Base-by-base conservation (phyloP, 2,888 invertebrate species). In the Metacarcinus magister region DNA sequence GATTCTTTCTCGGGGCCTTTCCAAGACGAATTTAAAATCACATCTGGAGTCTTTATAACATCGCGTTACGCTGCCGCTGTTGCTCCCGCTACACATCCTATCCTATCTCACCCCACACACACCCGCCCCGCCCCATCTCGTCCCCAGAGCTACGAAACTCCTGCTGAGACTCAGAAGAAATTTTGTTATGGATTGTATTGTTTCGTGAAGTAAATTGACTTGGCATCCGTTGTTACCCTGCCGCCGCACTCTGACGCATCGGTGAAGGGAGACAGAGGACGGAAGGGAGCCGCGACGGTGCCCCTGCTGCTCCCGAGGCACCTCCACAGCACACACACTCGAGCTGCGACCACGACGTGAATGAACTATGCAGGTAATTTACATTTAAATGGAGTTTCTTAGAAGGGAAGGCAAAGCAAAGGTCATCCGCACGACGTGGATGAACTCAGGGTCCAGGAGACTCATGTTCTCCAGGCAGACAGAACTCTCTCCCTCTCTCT, bases 331-430 rank as follows among this genome's bases (percentile, higher is more conserved):
- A 87, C 87, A 39, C 39, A 87, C 87, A 87, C 87, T 32, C 48
- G 19, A 39, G 43, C 60, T 54, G 60, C 60, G 48, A 92, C 39
- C 39, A 60, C n/a, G 93, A 39, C 32, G 28, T n/a, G 67, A 44
- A 93, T 93, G 82, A 93, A 93, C 93, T 93, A 54, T 82, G 39
- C 44, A 44, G 82, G 28, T 93, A 75, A 93, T 93, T 93, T 93
- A 93, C 93, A 93, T 93, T n/a, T 93, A 93, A 93, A 93, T 93
- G 93, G 93, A 93, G 28, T 93, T 44, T 82, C 82, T 75, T 75
- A 93, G 67, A 93, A 75, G 44, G 19, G 60, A 28, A 89, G 94
- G 60, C 54, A 90, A 43, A 89, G 39, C 16, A 67, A 43, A 60
- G 67, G 60, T 60, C 13, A 89, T 28, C 13, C 10, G 48, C 28